Evolutionary conservation across 2,888 invertebrate genomes (phyloP), one percentile per base, ranked within the genome.

Genomic region (Trissolcus japonicus): DNA sequence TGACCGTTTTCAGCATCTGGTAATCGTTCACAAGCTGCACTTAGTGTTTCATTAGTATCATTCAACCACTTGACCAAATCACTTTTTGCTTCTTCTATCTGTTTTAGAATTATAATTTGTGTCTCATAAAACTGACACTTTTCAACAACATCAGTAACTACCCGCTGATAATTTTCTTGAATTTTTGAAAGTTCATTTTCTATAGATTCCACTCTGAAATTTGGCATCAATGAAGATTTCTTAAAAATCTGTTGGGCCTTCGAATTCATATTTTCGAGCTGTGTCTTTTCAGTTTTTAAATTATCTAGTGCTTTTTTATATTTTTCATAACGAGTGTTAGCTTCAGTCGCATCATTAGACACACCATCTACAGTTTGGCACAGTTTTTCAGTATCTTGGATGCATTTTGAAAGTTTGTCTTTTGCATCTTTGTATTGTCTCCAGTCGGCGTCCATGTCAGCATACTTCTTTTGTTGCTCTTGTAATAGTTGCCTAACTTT

Each of bases 41-140:
- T 92, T 4, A 98, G 90, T 41, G 93, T 93, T 81, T 94, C 93
- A 69, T 95, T 95, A 19, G 95, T 96, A 85, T 95, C 94, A 73
- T 93, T 93, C 6, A 97, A 86, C 98, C 98, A 98, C 19, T 93
- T 92, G 0, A 94, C 90, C 2, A 98, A 90, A 86, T 96, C 96
- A 79, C 94, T 94, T 86, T 95, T 96, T 0, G 94, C 93, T 73
- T 95, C 95, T 81, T 96, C 95, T 41, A 98, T 94, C 87, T 97
- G 96, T 83, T 96, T 94, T 97, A 97, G 98, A 62, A 97, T 94
- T n/a, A 95, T 94, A 0, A 94, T 91, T 89, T 98, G 96, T 0
- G 96, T 95, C 89, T 98, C 98, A 59, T 95, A 92, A 63, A 93
- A 93, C 87, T 96, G 95, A 19, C 94, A 93, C 80, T 93, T 92